Evolutionary conservation across 53 echinoderm and acorn worm genomes (phyloP), one percentile per base, ranked within the genome.

Genomic region (Holothuria scabra): DNA sequence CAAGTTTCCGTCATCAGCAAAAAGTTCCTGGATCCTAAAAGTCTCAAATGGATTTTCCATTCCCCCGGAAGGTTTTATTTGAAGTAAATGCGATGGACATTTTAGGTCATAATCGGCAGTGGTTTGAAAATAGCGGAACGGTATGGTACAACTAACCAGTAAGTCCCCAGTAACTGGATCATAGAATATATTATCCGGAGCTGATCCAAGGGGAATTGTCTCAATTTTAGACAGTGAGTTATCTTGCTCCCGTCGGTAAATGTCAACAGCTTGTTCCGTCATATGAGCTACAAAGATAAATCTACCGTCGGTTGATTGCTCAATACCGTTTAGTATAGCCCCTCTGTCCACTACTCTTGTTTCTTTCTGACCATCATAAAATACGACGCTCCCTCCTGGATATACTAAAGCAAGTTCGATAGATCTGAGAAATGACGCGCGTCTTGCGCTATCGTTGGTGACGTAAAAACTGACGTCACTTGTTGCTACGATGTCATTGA

Each of bases 381-480:
- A 93, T 12, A 85, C 89, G 21, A 95, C 85, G 28, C 70, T 89
- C 14, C 85, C 95, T 1, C 68, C 80, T 6, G 76, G 81, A 19
- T 91, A 56, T 13, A n/a, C 21, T 21, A 89, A 49, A 0, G 85
- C 8, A 4, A 90, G n/a, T 56, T 93, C 88, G 0, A 92, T 30
- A 4, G 34, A 23, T 61, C 12, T 56, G 48, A 32, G 7, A 89
- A 55, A 28, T 65, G 46, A 64, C 1, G 18, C 20, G 10, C 56
- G 32, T 30, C 81, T 49, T 13, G 87, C 82, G 12, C n/a, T 65
- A 58, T 88, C 91, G 34, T 93, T 93, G 14, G 88, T 85, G 64
- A 85, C 72, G 86, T 95, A 95, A 78, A 95, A 93, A 2, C 57
- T 59, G 25, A 74, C 46, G 49, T 78, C 85, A 80, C 91, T 86